These are phyloP conservation scores for Pseudoips prasinana DNA, from an alignment of 2,888 invertebrate genomes.

Conservation along the genomic window DNA sequence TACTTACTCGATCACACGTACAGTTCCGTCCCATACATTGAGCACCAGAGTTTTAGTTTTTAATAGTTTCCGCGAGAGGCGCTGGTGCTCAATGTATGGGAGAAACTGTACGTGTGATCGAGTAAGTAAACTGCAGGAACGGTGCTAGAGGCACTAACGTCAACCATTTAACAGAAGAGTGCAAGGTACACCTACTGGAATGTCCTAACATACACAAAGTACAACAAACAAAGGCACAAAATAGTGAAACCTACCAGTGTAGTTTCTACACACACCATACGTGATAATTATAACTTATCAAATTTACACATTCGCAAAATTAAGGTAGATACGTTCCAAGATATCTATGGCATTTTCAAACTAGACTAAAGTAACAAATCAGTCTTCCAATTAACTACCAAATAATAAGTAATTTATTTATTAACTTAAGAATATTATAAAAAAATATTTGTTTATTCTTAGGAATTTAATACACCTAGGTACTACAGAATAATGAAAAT, in stretches of 20 bases:
- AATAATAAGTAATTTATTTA: constrained; percentile 64
- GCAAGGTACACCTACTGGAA: constrained; percentile 67
- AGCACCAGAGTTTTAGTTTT: no score
- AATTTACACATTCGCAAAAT: constrained; percentile 52
- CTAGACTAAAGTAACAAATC: constrained; percentile 82
- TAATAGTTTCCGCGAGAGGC: no score
- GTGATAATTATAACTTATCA: constrained; percentile 51
- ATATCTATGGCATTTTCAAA: constrained; percentile 80
- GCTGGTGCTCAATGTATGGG: no score
- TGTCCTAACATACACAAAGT: constrained; percentile 61
- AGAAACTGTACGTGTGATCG: no score
- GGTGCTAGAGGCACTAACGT: constrained; percentile 2
- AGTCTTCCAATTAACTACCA: constrained; percentile 78
- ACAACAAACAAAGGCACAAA: constrained; percentile 78
- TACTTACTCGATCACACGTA: no score
- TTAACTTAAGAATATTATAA: constrained; percentile 54
- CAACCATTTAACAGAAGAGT: constrained; percentile 44
- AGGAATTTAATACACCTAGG: constrained; percentile 25
- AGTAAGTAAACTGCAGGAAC: no score
- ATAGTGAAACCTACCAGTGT: constrained; percentile 62
- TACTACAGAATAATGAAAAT: constrained; percentile 1
- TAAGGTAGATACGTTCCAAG: constrained; percentile 56
- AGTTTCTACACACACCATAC: constrained; percentile 62
- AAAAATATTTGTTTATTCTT: constrained; percentile 18
- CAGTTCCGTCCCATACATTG: no score